phyloP scores from a whole-genome alignment of 2,113 vertebrate genomes.

The Lepisosteus oculatus region DNA sequence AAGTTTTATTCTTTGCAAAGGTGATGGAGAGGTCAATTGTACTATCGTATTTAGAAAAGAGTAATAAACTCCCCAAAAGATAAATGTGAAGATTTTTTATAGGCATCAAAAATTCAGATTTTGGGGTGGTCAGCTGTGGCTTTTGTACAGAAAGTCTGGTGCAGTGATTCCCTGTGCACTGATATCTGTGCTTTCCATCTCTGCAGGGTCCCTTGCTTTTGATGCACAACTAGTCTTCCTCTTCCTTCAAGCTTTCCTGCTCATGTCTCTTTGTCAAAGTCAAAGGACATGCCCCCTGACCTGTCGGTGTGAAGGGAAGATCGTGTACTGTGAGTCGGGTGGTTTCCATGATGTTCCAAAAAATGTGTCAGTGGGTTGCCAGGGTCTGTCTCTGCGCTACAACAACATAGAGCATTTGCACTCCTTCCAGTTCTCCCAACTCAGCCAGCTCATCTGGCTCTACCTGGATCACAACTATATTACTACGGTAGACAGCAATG shows the following conservation, averaged over 20 bases:
- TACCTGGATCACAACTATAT: conserved; percentile 96
- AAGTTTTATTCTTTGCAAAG: too few relatives aligned
- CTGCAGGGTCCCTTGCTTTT: conserved; percentile 58
- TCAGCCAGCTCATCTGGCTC: conserved; percentile 94
- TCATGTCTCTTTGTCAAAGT: conserved; percentile 70
- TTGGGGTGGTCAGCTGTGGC: too few relatives aligned
- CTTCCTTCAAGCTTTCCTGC: conserved; percentile 73
- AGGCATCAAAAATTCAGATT: too few relatives aligned
- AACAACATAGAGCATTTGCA: conserved; percentile 87
- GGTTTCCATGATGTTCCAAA: conserved; percentile 85
- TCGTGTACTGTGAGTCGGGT: conserved; percentile 93
- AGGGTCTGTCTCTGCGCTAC: conserved; percentile 90
- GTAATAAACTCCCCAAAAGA: too few relatives aligned
- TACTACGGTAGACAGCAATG: conserved; percentile 76
- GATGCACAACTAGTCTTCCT: conserved; percentile 67
- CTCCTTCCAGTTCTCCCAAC: conserved; percentile 89
- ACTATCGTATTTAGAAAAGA: too few relatives aligned
- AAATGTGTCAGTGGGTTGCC: conserved; percentile 88
- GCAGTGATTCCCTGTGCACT: not conserved
- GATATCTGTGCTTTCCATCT: conserved; percentile 26
- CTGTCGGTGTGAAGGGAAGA: conserved; percentile 94
- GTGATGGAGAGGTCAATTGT: too few relatives aligned
- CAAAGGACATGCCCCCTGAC: conserved; percentile 85
- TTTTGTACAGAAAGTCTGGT: too few relatives aligned
- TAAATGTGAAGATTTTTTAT: too few relatives aligned